Evolutionary conservation across 2,797 vertebrate genomes (phyloP), one percentile per base, ranked within the genome.

Genomic region (Phrynocephalus guinanensis): DNA sequence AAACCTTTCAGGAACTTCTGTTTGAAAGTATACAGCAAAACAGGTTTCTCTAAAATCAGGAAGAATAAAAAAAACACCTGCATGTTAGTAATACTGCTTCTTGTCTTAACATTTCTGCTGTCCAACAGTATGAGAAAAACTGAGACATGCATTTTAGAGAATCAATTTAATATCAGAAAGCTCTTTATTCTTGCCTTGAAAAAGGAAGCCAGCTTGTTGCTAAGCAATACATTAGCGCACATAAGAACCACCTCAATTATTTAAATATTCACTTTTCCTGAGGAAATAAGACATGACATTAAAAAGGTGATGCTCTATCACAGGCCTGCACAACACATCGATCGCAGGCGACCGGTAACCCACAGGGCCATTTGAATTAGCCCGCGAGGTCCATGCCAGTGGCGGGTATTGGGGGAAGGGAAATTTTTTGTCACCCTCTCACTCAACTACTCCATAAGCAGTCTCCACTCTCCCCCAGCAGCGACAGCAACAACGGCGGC

Each of bases 171-270:
- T 71, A 20, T 83, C 76, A 84, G 72, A 85, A 85, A 82, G 33
- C 79, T 75, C 56, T n/a, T 87, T 22, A 48, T 77, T 76, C 16
- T 88, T 85, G 44, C 79, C 30, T 60, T 85, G 78, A 88, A 88
- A 85, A n/a, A 33, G 71, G 30, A 70, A 88, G 48, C 60, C 78
- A 81, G 56, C 73, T 85, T 30, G 83, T 85, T 85, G 87, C 83
- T 88, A 85, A 72, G 87, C 60, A 76, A 88, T 81, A 60, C 18
- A 70, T 82, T 85, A 77, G 78, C 78, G 76, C 79, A 76, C 76
- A 63, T 67, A 70, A 88, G 44, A 75, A 33, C 11, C 76, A 79
- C 52, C 78, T 81, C 50, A 44, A 68, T n/a, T 85, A 79, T 88
- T 76, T 79, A 30, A 79, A 88, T 52, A 82, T 9, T 70, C 63